Percentiles rank a stretch among this genome's conserved stretches.
phyloP scores from a whole-genome alignment of 2,888 invertebrate genomes.

The Villa cingulata region DNA sequence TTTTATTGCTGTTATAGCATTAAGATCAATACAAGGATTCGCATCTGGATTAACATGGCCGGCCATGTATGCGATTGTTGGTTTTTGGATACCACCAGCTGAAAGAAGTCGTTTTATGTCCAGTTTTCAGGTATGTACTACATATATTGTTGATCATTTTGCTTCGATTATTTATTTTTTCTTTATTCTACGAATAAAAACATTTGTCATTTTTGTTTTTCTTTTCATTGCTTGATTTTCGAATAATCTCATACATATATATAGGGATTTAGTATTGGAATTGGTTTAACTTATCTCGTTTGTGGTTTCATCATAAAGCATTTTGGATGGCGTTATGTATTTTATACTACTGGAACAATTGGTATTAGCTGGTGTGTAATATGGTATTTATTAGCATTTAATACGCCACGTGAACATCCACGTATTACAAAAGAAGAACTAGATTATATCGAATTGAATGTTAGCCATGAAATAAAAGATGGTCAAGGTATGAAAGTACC shows the following conservation, averaged over 20 bases:
- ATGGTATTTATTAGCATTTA: slow-evolving; percentile 55
- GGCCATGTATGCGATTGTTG: slow-evolving; percentile 60
- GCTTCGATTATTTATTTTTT: not conserved
- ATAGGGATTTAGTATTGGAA: slow-evolving; percentile 57
- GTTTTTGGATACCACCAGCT: slow-evolving; percentile 56
- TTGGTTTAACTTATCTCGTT: slow-evolving; percentile 55
- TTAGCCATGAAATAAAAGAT: slow-evolving; percentile 41
- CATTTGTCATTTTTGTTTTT: not conserved
- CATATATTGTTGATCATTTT: no score
- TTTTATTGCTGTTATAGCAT: slow-evolving; percentile 44
- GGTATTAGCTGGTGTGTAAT: slow-evolving; percentile 50
- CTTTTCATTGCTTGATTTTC: not conserved
- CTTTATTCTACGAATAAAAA: no score
- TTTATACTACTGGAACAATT: slow-evolving; percentile 54
- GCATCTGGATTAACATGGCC: slow-evolving; percentile 63
- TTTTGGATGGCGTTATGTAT: slow-evolving; percentile 53
- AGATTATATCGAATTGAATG: slow-evolving; percentile 50
- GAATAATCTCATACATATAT: not conserved
- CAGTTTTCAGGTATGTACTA: slow-evolving; percentile 50
- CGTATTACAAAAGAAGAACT: slow-evolving; percentile 50
- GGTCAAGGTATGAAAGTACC: slow-evolving; percentile 41
- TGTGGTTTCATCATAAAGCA: slow-evolving; percentile 55
- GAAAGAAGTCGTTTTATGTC: slow-evolving; percentile 62
- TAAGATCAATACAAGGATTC: slow-evolving; percentile 53
- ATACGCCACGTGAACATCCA: slow-evolving; percentile 53